Base-by-base conservation (phyloP, 2,888 invertebrate genomes). In the Tinea trinotella region DNA sequence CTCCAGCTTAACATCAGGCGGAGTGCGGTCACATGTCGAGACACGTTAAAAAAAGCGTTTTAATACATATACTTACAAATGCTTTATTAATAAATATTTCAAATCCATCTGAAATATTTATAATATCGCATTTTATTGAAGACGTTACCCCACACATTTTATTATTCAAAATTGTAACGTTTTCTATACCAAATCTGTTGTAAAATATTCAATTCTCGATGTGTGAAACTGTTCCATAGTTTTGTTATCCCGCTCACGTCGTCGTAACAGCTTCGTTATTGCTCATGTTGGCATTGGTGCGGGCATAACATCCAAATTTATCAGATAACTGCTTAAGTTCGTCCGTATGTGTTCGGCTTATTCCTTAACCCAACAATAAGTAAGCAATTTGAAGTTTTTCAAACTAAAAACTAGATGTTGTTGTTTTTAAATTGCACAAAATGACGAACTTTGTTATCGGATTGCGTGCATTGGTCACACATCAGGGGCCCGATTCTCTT, bases 291-390 rank as follows among this genome's bases (percentile, higher is more conserved):
- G 36, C 53, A 13, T 20, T 12, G 53, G 20, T 19, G 19, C 53
- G 22, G 36, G 53, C 34, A 40, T 53, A 53, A 53, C 53, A 40
- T 53, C 36, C 53, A 36, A 53, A 53, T 53, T 53, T 53, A 53
- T 40, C 53, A 40, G 24, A 36, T 53, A 53, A 53, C 17, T 53
- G 36, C 40, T 18, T 40, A 53, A 53, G 53, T 53, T 53, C 4
- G 15, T 15, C n/a, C 34, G 22, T 40, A 36, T 40, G 40, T 40
- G 22, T 20, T n/a, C 53, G 13, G n/a, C 52, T 3, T 4, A 7
- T 13, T 13, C 7, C 2, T 40, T 13, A 35, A 12, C 35, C 15
- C n/a, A 3, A 10, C 35, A 7, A 35, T 35, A 35, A 9, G n/a
- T n/a, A 24, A 35, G 35, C 35, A 35, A 35, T 35, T 35, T 35